Base-by-base conservation (phyloP, 2,113 vertebrate genomes). In the Spizaetus ornatus region DNA sequence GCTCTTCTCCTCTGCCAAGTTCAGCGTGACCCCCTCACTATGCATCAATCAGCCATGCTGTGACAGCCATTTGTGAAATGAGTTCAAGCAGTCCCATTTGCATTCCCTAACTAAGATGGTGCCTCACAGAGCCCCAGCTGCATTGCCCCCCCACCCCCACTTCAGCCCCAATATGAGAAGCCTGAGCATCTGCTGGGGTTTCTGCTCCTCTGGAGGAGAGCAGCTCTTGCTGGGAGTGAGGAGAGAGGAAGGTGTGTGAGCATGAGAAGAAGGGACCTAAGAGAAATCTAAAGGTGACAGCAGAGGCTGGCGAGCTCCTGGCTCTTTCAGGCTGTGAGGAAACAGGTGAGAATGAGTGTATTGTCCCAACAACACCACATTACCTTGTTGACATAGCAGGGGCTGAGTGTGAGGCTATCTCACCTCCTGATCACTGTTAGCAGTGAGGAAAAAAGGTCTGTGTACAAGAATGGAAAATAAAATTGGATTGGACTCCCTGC, bases 11-110 rank as follows among this genome's bases (percentile, higher is more conserved):
- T 1, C 31, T 34, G 59, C 53, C 43, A 11, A 61, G 40, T 27
- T 59, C 29, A 50, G 56, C 73, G 67, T 72, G 72, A 84, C 29
- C 53, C 52, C 31, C 85, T 90, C 0, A 0, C 71, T 52, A 50
- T 10, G 26, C 63, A 81, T 91, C 93, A 65, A 14, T 93, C 92
- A 88, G 61, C 47, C 32, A 34, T 0, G 0, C 83, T 61, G 80
- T 71, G 63, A 79, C 72, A 91, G 65, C 29, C 58, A 20, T 81
- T 96, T 89, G 43, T 65, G 87, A 86, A 80, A 82, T 62, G 84
- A 84, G 18, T 88, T 88, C 66, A 45, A 40, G 48, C 76, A 31
- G 84, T 63, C 32, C 72, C 69, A 73, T 94, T 72, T 93, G 48
- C 78, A 86, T 92, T 84, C 29, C 52, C 31, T 78, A 90, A 92